phyloP scores from a whole-genome alignment of 2,113 vertebrate species.

The Elachura formosa region DNA sequence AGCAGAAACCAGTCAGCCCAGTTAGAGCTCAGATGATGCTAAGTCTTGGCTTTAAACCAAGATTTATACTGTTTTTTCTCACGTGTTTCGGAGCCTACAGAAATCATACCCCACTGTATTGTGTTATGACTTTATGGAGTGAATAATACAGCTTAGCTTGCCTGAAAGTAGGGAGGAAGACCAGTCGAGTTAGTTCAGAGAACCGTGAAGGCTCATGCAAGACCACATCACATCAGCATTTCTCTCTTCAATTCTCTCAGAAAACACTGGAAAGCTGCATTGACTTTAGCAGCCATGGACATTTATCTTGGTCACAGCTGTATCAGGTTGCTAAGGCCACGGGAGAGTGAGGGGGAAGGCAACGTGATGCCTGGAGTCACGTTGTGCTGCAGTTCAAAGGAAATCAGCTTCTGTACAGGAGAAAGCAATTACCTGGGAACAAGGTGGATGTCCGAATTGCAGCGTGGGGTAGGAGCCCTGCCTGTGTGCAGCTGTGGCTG shows the following conservation, averaged over 20 bases:
- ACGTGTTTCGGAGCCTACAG: background rate
- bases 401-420: background rate
- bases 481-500: background rate
- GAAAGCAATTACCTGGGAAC: conserved; percentile 20
- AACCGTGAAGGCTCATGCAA: background rate
- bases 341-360: background rate
- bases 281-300: background rate
- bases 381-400: background rate
- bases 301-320: background rate
- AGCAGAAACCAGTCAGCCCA: background rate
- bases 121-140: background rate
- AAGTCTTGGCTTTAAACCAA: background rate
- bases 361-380: conserved; percentile 10
- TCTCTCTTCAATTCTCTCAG: background rate
- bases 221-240: background rate
- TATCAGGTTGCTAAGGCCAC: background rate
- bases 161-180: background rate
- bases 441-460: background rate
- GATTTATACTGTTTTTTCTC: background rate
- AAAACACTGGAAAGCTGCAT: background rate
- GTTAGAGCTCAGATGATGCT: background rate
- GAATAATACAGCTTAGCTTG: background rate
- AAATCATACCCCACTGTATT: background rate
- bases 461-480: background rate
- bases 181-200: background rate